These are phyloP conservation scores for Drepanosiphum platanoidis DNA, from an alignment of 2,888 invertebrate species.

Conservation along the genomic window DNA sequence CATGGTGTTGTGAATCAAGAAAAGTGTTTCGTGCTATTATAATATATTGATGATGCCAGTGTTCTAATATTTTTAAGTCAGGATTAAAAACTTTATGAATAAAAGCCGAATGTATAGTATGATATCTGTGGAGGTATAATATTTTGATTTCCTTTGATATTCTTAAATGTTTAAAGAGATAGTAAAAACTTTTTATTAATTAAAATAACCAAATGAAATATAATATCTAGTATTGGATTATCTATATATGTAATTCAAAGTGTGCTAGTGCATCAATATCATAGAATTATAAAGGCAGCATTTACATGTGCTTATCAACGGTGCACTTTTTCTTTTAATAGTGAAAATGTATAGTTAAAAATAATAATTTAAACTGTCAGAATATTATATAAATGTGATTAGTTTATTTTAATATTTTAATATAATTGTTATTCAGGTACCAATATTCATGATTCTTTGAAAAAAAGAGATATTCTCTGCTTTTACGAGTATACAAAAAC, in stretches of 20 bases:
- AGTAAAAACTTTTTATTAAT: background rate
- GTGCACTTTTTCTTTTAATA: constrained; percentile 1
- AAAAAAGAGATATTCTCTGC: background rate
- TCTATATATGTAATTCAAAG: background rate
- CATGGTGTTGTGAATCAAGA: background rate
- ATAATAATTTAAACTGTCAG: background rate
- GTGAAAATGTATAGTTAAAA: background rate
- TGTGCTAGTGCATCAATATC: background rate
- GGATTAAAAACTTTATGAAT: background rate
- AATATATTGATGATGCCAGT: background rate
- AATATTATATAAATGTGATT: background rate
- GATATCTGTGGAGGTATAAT: background rate
- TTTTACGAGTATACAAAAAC: background rate
- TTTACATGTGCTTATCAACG: background rate
- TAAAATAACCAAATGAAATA: background rate
- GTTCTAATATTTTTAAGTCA: background rate
- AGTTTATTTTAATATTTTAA: background rate
- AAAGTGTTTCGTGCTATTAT: background rate
- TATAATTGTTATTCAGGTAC: background rate
- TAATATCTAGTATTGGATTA: background rate
- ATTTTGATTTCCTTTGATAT: background rate
- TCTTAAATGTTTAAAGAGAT: background rate
- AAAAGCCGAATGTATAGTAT: background rate
- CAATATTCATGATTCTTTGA: background rate
- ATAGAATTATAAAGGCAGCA: background rate